Percentiles rank a stretch among this genome's conserved stretches.
These are phyloP conservation scores for Hemistola chrysoprasaria DNA, from an alignment of 2,888 invertebrate genomes.

Conservation along the genomic window DNA sequence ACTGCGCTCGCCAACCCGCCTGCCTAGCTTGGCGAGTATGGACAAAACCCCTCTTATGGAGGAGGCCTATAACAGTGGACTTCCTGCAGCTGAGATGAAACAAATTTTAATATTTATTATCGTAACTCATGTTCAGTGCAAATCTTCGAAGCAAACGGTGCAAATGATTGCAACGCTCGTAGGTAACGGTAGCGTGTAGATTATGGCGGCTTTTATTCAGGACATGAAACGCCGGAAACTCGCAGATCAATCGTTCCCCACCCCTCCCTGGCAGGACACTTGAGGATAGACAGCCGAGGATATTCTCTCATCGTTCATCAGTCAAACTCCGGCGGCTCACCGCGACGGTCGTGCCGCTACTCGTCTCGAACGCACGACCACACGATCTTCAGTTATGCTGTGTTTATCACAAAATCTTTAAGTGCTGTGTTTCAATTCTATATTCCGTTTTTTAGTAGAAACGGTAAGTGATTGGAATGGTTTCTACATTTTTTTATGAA, in stretches of 20 bases:
- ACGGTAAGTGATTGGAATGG: too few relatives aligned
- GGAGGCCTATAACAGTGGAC: too few relatives aligned
- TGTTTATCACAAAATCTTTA: conserved; percentile 49
- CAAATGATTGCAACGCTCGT: conserved; percentile 24
- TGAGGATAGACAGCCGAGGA: conserved; percentile 49
- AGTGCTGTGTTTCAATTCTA: conserved; percentile 49
- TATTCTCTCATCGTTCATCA: conserved; percentile 43
- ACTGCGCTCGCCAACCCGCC: too few relatives aligned
- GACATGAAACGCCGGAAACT: conserved; percentile 58
- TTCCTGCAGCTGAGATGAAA: too few relatives aligned
- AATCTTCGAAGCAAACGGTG: not conserved
- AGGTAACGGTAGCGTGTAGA: conserved; percentile 42
- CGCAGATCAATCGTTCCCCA: conserved; percentile 69
- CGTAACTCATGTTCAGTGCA: too few relatives aligned
- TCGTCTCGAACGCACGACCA: conserved; percentile 39
- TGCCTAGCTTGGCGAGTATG: too few relatives aligned
- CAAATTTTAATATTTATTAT: too few relatives aligned
- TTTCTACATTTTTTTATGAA: too few relatives aligned
- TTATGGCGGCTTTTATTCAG: conserved; percentile 62
- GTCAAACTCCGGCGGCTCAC: conserved; percentile 53
- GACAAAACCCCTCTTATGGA: too few relatives aligned
- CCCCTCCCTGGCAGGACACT: conserved; percentile 43
- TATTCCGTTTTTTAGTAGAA: conserved; percentile 34
- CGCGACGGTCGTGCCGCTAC: conserved; percentile 41
- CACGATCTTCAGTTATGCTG: conserved; percentile 56